Base-by-base conservation (phyloP, 2,888 invertebrate genomes). In the Aphodius granarius region DNA sequence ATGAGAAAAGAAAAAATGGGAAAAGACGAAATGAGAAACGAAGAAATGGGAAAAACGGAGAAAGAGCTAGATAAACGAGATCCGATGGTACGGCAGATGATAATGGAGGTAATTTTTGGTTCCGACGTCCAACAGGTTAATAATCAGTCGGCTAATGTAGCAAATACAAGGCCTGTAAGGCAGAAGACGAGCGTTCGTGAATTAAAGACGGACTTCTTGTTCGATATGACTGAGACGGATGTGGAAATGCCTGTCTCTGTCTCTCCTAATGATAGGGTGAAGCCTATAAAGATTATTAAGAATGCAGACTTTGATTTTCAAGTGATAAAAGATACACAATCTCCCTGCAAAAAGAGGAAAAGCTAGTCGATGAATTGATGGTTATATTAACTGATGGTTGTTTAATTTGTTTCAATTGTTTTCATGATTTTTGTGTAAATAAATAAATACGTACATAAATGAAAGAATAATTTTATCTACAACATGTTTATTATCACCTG, bases 161-260 rank as follows among this genome's bases (percentile, higher is more conserved):
- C 63, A 5, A 71, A 43, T 6, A 43, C 71, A 3, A 74, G 76
- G 43, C 76, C 76, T 13, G 74, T 74, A 16, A 76, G 76, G 13
- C 74, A 74, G 9, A 71, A 74, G n/a, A 66, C 63, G 17, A 74
- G 72, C 43, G 79, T 82, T 9, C 81, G 80, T 71, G 81, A 81
- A 1, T 77, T 82, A 3, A 82, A 83, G 83, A 92, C 91, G 82
- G 93, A 94, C 86, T 94, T 93, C 84, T 91, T 93, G 80, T 94
- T 93, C 82, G 93, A 93, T 86, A 86, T 93, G 79, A 91, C 91
- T 43, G 84, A 84, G 63, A 82, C 84, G 0, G 77, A 77, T 71
- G 21, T 22, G 6, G 73, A 75, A 66, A 70, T 71, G 65, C 66
- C 23, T 19, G 72, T 68, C 16, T 9, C 13, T 9, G 15, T 66